Percentiles rank a stretch among this genome's conserved stretches.
Conservation (phyloP, 23 tunicate species). For the Aplidium turbinatum region DNA sequence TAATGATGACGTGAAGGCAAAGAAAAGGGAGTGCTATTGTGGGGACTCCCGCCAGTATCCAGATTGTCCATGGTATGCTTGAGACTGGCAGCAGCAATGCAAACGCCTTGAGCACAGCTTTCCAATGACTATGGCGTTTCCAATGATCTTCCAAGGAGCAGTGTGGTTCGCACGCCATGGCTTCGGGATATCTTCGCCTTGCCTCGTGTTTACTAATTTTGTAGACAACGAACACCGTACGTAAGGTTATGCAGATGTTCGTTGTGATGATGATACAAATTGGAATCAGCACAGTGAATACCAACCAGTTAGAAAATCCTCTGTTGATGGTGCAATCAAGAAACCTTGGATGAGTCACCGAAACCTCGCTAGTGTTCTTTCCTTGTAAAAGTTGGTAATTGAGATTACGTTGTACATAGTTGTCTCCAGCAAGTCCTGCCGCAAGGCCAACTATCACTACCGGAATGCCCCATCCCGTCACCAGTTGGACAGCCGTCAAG, state of each 20-base stretch:
- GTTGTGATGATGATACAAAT: neutral
- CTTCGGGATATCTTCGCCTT: neutral
- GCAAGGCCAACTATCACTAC: constrained; percentile 1
- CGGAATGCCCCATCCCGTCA: neutral
- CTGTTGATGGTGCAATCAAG: neutral
- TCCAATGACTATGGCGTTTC: constrained; percentile 18
- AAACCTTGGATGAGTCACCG: constrained; percentile 8
- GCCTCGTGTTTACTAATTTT: constrained; percentile 9
- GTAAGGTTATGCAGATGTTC: neutral
- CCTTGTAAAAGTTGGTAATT: neutral
- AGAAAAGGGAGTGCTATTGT: neutral
- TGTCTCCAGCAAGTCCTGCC: neutral
- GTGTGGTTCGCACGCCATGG: neutral
- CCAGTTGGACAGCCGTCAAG: constrained; percentile 8
- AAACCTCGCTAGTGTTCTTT: constrained; percentile 1
- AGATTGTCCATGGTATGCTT: constrained; percentile 6
- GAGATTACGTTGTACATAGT: neutral
- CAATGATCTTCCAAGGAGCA: neutral
- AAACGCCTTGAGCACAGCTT: constrained; percentile 5
- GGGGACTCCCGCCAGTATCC: neutral
- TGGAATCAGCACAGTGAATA: constrained; percentile 1
- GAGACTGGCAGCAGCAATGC: constrained; percentile 9
- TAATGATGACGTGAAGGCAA: neutral
- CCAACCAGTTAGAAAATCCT: neutral
- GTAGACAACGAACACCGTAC: constrained; percentile 8